These are phyloP conservation scores for Perithous albicinctus DNA, from an alignment of 2,888 invertebrate species.

Conservation along the genomic window DNA sequence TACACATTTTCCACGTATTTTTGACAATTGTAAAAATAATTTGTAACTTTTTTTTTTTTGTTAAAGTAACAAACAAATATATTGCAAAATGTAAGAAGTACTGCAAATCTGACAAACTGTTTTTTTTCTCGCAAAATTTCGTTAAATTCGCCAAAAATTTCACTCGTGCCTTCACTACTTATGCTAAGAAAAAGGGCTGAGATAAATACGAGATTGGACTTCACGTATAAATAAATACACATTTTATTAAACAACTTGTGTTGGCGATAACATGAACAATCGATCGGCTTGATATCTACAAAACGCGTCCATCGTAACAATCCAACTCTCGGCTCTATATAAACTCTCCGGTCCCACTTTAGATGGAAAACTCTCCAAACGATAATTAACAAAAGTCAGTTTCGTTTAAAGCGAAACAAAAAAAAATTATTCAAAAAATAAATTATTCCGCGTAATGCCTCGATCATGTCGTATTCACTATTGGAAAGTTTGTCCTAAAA, in stretches of 20 bases:
- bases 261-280: constrained; percentile 45
- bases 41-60: no score
- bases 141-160: no score
- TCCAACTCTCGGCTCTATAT: neutral
- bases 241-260: constrained; percentile 69
- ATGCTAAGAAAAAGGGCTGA: no score
- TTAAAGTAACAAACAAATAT: no score
- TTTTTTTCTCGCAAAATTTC: no score
- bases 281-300: constrained; percentile 4
- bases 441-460: constrained; percentile 1
- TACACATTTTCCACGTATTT: no score
- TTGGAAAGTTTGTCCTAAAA: neutral
- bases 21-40: no score
- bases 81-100: no score
- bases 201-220: neutral
- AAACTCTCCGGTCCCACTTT: neutral
- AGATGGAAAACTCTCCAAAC: neutral
- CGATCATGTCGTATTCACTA: neutral
- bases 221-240: constrained; percentile 51
- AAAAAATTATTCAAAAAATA: neutral
- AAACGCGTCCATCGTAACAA: neutral
- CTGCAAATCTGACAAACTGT: no score
- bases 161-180: no score
- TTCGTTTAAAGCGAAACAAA: neutral
- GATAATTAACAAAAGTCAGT: neutral